Base-by-base conservation (phyloP, 2,888 invertebrate genomes). In the Gymnocheta viridis region DNA sequence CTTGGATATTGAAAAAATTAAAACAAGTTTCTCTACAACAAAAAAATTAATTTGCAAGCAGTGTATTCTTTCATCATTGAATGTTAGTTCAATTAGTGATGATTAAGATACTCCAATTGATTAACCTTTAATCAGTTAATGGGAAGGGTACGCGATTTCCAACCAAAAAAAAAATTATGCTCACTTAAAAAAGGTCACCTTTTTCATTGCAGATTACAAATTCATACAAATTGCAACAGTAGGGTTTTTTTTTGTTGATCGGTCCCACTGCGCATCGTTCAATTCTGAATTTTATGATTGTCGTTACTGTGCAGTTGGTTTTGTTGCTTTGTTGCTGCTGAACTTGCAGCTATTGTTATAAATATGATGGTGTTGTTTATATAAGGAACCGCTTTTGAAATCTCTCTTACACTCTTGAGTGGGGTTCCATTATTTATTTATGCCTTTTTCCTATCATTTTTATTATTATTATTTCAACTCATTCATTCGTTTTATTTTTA, bases 371-470 rank as follows among this genome's bases (percentile, higher is more conserved):
- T 84, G 84, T 81, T 84, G 84, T 78, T 84, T 84, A 84, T 81
- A 84, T 84, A 84, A 84, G 84, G 84, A 81, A 74, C 84, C 84
- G 84, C 84, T 84, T 84, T 84, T 84, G 73, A 81, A 84, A 81
- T 84, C 77, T 49, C 81, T 80, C 83, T 81, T 84, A 78, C 72
- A 69, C 69, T 67, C 81, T 69, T 51, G 69, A 69, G 84, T 81
- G 76, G 81, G 72, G 69, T 56, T 81, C 77, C 56, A 74, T 47
- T 79, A 74, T 74, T 70, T 74, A 67, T 67, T 79, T 64, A 62
- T 49, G 70, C 56, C 41, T 81, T 51, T 54, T 60, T 69, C 29
- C 64, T 29, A 67, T 77, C 32, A 69, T 47, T 77, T 49, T 79
- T 76, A 70, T 76, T 66, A 35, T 72, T 44, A 14, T 72, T 44